A percentile compares a stretch with the other conserved stretches of the same genome.
Evolutionary conservation across 2,797 vertebrate genomes (phyloP).

Genomic region (Chiropotes sagulatus): DNA sequence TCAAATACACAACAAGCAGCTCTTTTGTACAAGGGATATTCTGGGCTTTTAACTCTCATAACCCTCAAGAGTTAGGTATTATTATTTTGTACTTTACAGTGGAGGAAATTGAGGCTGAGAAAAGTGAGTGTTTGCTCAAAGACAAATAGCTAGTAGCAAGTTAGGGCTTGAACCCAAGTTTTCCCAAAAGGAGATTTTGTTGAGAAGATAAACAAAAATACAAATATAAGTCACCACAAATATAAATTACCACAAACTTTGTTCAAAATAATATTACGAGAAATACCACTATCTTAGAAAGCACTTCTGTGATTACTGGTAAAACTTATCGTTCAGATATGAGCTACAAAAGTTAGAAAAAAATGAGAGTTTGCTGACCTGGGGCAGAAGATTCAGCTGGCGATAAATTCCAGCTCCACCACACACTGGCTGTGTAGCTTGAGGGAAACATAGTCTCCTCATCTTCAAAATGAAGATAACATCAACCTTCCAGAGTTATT

Average conservation of each 20-base stretch:
- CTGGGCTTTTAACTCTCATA: slow-evolving; percentile 6
- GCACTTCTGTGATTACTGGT: slow-evolving; percentile 1
- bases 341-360: neutral
- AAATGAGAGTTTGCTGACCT: neutral
- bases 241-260: neutral
- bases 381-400: neutral
- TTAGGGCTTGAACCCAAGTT: neutral
- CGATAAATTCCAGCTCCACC: neutral
- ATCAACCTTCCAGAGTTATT: neutral
- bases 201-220: neutral
- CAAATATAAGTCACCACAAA: neutral
- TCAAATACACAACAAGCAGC: neutral
- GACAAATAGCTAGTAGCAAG: neutral
- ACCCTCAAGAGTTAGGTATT: neutral
- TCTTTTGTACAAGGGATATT: neutral
- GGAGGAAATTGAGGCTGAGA: neutral
- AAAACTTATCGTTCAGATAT: neutral
- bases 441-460: neutral
- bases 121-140: neutral
- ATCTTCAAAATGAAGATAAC: neutral
- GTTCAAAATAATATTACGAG: neutral
- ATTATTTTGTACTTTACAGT: neutral
- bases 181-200: neutral
- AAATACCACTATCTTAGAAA: neutral
- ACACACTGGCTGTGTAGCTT: neutral